Conservation (phyloP, 2,113 vertebrate genomes). For the Pteruthius melanotis region DNA sequence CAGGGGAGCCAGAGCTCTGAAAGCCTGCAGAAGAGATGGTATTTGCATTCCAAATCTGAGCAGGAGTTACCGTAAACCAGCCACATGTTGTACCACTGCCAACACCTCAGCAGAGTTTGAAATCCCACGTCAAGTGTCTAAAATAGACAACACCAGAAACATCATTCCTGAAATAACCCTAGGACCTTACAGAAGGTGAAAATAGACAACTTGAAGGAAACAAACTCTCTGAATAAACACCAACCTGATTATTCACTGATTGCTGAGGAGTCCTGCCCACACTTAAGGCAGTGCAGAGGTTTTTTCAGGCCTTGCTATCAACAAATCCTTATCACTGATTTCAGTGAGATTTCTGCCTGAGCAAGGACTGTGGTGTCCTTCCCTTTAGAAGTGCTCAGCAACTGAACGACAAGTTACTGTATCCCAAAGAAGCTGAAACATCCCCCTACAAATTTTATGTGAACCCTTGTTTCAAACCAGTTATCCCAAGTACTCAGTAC, state of each 20-base stretch:
- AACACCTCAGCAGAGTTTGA: not conserved
- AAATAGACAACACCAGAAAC: not conserved
- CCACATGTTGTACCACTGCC: not conserved
- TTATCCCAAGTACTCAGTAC: not conserved
- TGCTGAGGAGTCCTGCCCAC: not conserved
- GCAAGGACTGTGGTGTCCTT: not conserved
- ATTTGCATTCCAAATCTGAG: not conserved
- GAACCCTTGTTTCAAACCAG: not conserved
- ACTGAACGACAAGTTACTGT: not conserved
- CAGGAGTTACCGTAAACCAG: not conserved
- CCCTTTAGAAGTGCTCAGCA: not conserved
- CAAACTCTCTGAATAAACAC: not conserved
- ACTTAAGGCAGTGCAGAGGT: not conserved
- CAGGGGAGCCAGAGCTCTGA: not conserved
- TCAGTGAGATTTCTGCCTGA: not conserved
- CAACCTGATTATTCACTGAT: not conserved
- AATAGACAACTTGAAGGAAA: not conserved
- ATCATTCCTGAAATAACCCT: not conserved
- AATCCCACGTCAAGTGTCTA: not conserved
- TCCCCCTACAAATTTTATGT: fast-evolving
- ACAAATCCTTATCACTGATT: not conserved
- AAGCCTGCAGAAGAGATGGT: not conserved
- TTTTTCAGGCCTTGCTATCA: not conserved
- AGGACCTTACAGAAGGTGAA: not conserved
- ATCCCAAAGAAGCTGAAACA: not conserved